Evolutionary conservation across 2,888 invertebrate species (phyloP).

Genomic region (Agapostemon virescens): DNA sequence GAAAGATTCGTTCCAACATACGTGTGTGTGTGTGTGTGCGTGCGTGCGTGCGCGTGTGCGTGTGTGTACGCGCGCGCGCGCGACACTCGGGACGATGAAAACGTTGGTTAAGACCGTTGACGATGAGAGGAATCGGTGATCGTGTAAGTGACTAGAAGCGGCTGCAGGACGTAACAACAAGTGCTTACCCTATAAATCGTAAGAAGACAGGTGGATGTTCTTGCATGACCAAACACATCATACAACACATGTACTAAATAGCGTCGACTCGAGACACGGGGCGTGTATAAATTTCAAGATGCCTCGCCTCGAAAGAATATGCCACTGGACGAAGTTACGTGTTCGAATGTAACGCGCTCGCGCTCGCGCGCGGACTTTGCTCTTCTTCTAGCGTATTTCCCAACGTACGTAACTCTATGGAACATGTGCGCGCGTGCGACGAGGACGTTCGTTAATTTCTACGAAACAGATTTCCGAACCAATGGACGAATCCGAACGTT

Average conservation of each 20-base stretch:
- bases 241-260: conserved; percentile 45
- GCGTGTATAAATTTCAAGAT: conserved; percentile 11
- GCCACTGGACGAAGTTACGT: conserved; percentile 27
- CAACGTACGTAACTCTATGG: background rate
- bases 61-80: too few relatives aligned
- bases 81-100: conserved; percentile 27
- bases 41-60: too few relatives aligned
- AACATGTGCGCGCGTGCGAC: background rate
- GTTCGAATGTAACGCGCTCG: background rate
- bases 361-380: background rate
- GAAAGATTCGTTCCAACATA: background rate
- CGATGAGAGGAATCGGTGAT: conserved; percentile 42
- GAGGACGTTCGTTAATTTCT: conserved; percentile 1
- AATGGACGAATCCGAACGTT: too few relatives aligned
- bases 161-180: conserved; percentile 69
- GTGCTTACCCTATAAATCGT: conserved; percentile 79
- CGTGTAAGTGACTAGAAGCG: conserved; percentile 60
- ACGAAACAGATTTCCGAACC: conserved; percentile 26
- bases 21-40: too few relatives aligned
- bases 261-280: background rate
- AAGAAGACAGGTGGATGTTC: conserved; percentile 75
- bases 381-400: background rate
- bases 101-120: conserved; percentile 35
- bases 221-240: conserved; percentile 75
- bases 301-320: conserved; percentile 8